Evolutionary conservation across 2,113 vertebrate species (phyloP).

Genomic region (Nycticebus coucang): DNA sequence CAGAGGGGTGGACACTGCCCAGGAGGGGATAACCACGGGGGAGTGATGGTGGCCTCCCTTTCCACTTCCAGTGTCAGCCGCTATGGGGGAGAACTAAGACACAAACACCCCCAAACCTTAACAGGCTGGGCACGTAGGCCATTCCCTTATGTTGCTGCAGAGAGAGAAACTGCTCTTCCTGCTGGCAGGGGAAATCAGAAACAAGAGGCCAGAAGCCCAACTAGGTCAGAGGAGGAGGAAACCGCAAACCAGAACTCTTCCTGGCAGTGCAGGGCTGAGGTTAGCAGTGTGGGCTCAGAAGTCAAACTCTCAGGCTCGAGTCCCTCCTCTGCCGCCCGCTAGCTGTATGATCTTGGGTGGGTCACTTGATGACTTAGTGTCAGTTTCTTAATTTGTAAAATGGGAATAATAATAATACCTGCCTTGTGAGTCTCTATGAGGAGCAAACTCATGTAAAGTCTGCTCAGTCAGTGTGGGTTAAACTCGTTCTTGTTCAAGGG

Average conservation of each 20-base stretch:
- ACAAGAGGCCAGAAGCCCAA: constrained; percentile 21
- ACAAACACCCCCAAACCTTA: neutral
- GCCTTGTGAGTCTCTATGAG: neutral
- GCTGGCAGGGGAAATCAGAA: neutral
- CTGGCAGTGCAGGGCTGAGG: constrained; percentile 11
- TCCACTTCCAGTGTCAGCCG: neutral
- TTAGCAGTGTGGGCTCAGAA: neutral
- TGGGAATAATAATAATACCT: neutral
- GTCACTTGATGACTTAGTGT: neutral
- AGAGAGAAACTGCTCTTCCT: neutral
- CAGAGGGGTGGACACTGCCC: neutral
- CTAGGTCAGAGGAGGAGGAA: constrained; percentile 21
- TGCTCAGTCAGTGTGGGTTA: neutral
- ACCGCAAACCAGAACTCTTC: constrained; percentile 53
- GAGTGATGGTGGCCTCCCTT: neutral
- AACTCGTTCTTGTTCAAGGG: neutral
- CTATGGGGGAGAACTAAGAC: neutral
- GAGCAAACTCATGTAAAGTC: neutral
- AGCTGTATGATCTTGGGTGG: neutral
- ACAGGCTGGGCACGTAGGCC: neutral
- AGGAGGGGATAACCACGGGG: neutral
- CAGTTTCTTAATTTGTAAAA: neutral
- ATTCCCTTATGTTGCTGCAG: neutral
- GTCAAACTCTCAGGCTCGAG: neutral
- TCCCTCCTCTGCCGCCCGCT: neutral